These are phyloP conservation scores for Syncerus caffer DNA, from an alignment of 2,797 vertebrate species.

Conservation along the genomic window DNA sequence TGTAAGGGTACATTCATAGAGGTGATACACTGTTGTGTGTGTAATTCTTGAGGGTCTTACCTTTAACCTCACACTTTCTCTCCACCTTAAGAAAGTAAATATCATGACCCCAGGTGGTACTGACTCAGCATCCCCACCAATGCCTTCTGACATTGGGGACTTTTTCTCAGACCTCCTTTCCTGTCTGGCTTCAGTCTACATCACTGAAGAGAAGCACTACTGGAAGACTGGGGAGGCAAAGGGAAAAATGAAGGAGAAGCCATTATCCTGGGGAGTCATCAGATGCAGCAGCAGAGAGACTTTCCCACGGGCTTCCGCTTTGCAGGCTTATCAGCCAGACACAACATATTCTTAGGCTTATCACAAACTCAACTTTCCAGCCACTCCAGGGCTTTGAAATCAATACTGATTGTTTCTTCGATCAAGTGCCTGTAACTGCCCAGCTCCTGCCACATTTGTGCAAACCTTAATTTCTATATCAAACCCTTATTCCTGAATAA, in stretches of 20 bases:
- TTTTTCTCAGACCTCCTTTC: not conserved
- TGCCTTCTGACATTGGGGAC: not conserved
- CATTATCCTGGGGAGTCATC: not conserved
- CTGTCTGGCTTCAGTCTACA: not conserved
- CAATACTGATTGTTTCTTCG: not conserved
- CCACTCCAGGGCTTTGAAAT: not conserved
- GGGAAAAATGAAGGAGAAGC: not conserved
- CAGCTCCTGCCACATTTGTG: not conserved
- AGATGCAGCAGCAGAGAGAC: not conserved
- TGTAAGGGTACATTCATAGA: not conserved
- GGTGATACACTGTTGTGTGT: not conserved
- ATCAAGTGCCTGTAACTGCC: fast-evolving
- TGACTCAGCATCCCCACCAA: not conserved
- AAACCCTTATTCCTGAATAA: not conserved
- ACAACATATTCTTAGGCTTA: not conserved
- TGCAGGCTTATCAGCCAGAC: not conserved
- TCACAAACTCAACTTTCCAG: not conserved
- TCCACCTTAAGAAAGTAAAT: not conserved
- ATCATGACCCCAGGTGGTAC: not conserved
- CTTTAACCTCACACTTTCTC: not conserved
- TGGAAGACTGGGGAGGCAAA: not conserved
- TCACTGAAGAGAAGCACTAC: not conserved
- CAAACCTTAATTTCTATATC: not conserved
- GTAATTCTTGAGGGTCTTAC: not conserved
- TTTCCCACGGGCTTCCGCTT: not conserved